A percentile compares a stretch with the other conserved stretches of the same genome.
phyloP scores from a whole-genome alignment of 2,888 invertebrate genomes.

The Apotomis turbidana region DNA sequence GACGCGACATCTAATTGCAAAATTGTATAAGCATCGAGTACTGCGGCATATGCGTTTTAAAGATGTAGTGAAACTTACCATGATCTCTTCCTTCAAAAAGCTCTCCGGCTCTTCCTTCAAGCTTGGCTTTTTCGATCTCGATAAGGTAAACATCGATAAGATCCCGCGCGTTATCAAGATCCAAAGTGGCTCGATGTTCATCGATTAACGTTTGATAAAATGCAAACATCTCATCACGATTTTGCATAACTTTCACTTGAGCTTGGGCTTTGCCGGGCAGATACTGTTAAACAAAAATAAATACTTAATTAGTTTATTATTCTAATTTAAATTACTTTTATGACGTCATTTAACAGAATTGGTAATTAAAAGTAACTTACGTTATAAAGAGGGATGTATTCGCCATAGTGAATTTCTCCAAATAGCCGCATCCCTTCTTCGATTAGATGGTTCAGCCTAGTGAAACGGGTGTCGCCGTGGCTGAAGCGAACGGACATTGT shows the following conservation, averaged over 20 bases:
- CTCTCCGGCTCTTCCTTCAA: conserved; percentile 88
- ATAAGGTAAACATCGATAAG: conserved; percentile 93
- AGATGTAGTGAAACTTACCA: conserved; percentile 81
- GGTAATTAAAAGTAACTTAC: conserved; percentile 58
- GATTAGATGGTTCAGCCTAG: conserved; percentile 92
- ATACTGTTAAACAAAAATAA: conserved; percentile 68
- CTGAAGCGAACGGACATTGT: conserved; percentile 95
- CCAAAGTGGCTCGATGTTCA: conserved; percentile 90
- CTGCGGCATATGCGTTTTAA: not conserved
- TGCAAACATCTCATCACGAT: conserved; percentile 92
- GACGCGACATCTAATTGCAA: not conserved
- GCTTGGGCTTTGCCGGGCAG: conserved; percentile 85
- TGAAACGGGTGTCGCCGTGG: conserved; percentile 90
- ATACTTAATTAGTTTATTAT: not conserved
- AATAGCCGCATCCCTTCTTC: conserved; percentile 96
- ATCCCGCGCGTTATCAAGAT: conserved; percentile 90
- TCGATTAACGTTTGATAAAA: conserved; percentile 94
- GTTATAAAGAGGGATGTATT: conserved; percentile 92
- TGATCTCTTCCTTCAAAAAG: conserved; percentile 94
- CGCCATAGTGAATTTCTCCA: conserved; percentile 91
- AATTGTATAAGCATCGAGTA: not conserved
- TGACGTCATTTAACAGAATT: not conserved
- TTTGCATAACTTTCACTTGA: conserved; percentile 85
- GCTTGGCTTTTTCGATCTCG: conserved; percentile 92
- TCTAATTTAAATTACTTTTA: not conserved